Conservation (phyloP, 1,140 invertebrate genomes). For the Scaptomyza hsui region DNA sequence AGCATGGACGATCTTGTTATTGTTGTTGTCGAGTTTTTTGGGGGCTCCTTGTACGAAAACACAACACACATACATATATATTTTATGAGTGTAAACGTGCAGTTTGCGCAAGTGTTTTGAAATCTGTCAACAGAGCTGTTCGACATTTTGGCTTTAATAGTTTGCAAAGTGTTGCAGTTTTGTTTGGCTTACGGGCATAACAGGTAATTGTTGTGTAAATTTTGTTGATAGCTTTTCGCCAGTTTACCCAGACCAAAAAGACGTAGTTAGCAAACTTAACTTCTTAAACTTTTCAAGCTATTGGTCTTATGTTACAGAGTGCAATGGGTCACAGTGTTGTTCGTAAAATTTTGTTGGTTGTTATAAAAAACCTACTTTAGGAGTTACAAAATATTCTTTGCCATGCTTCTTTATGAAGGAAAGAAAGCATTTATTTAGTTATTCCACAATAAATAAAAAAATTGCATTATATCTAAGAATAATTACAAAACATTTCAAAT, state of each 20-base stretch:
- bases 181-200: slow-evolving; percentile 34
- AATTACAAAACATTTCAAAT: too few relatives aligned
- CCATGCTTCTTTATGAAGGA: too few relatives aligned
- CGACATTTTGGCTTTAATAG: slow-evolving; percentile 56
- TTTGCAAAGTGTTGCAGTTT: slow-evolving; percentile 46
- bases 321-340: background rate
- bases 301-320: slow-evolving; percentile 4
- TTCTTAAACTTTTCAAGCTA: slow-evolving; percentile 19
- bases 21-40: slow-evolving; percentile 31
- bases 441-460: too few relatives aligned
- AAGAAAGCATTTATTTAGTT: too few relatives aligned
- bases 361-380: too few relatives aligned
- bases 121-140: slow-evolving; percentile 50
- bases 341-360: too few relatives aligned
- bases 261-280: background rate
- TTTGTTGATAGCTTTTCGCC: slow-evolving; percentile 16
- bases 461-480: too few relatives aligned
- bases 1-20: slow-evolving; percentile 4
- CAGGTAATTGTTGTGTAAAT: slow-evolving; percentile 55
- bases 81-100: slow-evolving; percentile 66
- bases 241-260: background rate
- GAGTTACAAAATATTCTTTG: too few relatives aligned
- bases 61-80: slow-evolving; percentile 22
- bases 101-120: slow-evolving; percentile 65
- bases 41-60: slow-evolving; percentile 13